Conservation (phyloP, 2,113 vertebrate species). For the Tragelaphus scriptus region DNA sequence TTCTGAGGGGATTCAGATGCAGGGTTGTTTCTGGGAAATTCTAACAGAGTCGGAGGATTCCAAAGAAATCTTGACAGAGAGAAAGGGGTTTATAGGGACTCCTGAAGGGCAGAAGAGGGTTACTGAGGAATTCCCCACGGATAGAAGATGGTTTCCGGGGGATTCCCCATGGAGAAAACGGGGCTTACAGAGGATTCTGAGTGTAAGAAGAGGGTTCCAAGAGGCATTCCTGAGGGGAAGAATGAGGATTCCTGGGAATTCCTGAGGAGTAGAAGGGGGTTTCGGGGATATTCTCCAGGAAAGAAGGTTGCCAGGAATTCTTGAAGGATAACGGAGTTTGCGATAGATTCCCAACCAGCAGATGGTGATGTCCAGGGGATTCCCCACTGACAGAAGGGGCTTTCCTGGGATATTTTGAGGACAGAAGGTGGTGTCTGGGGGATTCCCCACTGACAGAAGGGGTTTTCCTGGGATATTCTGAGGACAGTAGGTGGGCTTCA, state of each 20-base stretch:
- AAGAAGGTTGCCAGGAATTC: not conserved
- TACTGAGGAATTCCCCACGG: accelerated
- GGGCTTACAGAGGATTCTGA: not conserved
- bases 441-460: no score
- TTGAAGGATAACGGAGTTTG: not conserved
- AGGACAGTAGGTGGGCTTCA: accelerated
- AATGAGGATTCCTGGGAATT: not conserved
- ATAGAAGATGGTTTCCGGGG: not conserved
- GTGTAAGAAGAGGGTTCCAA: not conserved
- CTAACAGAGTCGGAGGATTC: not conserved
- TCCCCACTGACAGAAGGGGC: not conserved
- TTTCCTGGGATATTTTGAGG: not conserved
- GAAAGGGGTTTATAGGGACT: not conserved
- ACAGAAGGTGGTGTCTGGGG: accelerated
- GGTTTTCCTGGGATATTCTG: accelerated
- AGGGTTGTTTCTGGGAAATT: not conserved
- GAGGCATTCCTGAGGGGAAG: not conserved
- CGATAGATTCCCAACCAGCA: accelerated
- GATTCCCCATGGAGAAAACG: accelerated
- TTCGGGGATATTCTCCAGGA: not conserved
- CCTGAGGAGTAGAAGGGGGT: not conserved
- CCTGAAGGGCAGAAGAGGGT: not conserved
- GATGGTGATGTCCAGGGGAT: not conserved
- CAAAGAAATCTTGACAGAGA: not conserved
- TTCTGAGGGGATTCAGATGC: not conserved